Evolutionary conservation across 1,140 invertebrate species (phyloP).

Genomic region (Dendrolimus kikuchii): DNA sequence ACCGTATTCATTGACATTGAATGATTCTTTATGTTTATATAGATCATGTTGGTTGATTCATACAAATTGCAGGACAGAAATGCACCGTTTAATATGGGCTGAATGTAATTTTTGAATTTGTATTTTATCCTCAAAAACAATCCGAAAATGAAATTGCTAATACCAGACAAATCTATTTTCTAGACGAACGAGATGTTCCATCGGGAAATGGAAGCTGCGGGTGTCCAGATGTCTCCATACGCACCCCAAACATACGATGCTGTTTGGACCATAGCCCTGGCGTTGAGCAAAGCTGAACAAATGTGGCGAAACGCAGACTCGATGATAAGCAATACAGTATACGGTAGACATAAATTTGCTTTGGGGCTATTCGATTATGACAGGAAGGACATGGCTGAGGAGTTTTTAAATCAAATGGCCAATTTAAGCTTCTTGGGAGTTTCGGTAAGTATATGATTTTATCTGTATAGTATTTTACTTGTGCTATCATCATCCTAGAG

Average conservation of each 20-base stretch:
- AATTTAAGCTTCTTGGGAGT: conserved; percentile 86
- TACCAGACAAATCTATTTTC: conserved; percentile 8
- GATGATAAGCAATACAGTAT: conserved; percentile 13
- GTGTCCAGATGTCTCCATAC: conserved; percentile 76
- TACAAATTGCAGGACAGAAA: too few species aligned
- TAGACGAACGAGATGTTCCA: conserved; percentile 82
- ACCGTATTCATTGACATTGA: too few species aligned
- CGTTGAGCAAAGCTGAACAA: conserved; percentile 73
- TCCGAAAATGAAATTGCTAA: too few species aligned
- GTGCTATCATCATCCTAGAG: too few species aligned
- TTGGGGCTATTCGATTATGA: conserved; percentile 81
- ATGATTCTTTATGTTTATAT: too few species aligned
- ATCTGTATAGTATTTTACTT: conserved; percentile 9
- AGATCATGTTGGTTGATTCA: too few species aligned
- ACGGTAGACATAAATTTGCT: conserved; percentile 33
- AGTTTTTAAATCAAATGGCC: conserved; percentile 79
- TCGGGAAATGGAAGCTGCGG: conserved; percentile 70
- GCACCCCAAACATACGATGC: conserved; percentile 90
- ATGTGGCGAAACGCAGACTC: conserved; percentile 36
- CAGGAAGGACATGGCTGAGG: conserved; percentile 77
- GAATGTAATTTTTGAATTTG: too few species aligned
- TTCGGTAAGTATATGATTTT: conserved; percentile 76
- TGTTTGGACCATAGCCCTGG: conserved; percentile 88
- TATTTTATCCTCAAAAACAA: too few species aligned
- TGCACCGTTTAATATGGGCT: too few species aligned